Conservation (phyloP, 2,888 invertebrate species). For the Eupeodes luniger region DNA sequence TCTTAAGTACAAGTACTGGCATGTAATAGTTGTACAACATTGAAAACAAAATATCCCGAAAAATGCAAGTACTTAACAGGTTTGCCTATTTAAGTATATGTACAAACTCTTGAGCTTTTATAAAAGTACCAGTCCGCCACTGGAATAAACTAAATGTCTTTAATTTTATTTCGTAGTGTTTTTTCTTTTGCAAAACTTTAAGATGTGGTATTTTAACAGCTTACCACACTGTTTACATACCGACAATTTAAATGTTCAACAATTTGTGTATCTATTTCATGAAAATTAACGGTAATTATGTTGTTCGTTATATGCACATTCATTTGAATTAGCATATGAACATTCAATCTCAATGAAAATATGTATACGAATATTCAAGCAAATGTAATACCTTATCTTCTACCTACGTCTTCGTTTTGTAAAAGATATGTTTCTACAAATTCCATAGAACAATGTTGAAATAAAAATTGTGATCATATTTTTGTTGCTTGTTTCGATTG, state of each 20-base stretch:
- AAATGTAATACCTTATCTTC: too few species aligned
- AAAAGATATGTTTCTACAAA: background rate
- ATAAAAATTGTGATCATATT: conserved; percentile 43
- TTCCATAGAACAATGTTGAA: background rate
- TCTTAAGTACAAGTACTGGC: too few species aligned
- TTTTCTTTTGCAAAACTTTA: conserved; percentile 9
- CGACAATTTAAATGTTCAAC: conserved; percentile 51
- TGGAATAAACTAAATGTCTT: too few species aligned
- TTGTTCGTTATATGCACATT: conserved; percentile 31
- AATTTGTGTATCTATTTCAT: conserved; percentile 72
- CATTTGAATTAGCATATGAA: conserved; percentile 54
- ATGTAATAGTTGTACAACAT: too few species aligned
- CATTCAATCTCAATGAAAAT: conserved; percentile 26
- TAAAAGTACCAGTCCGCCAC: too few species aligned
- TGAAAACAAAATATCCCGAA: too few species aligned
- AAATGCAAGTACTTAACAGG: too few species aligned
- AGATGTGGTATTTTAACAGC: conserved; percentile 3
- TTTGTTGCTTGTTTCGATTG: conserved; percentile 29
- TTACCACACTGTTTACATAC: background rate
- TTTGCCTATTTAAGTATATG: too few species aligned
- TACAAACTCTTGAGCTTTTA: too few species aligned
- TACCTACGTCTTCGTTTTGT: too few species aligned
- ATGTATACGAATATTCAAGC: too few species aligned
- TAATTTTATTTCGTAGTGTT: background rate
- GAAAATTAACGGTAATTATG: conserved; percentile 64